Base-by-base conservation (phyloP, 2,797 vertebrate genomes). In the Thamnophis elegans region DNA sequence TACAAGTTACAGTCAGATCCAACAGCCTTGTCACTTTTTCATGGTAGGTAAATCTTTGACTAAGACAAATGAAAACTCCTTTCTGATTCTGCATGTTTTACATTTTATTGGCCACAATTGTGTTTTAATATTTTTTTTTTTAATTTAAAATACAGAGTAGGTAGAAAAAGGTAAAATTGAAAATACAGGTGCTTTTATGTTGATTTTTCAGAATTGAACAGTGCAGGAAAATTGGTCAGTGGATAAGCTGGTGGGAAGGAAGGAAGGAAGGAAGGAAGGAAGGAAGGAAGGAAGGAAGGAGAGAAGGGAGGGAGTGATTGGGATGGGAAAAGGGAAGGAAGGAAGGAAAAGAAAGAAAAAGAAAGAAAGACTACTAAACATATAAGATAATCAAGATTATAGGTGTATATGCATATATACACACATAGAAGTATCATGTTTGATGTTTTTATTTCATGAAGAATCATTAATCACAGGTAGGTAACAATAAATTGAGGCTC, bases 391-490 rank as follows among this genome's bases (percentile, higher is more conserved):
- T 7, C 22, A 51, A 90, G 62, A 95, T 85, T 32, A 59, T 95
- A 95, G 91, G 58, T 92, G 54, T 85, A 68, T 97, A 97, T 93
- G 92, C 94, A 93, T 85, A 93, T 95, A 92, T 97, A 97, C 93
- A 93, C 93, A 94, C 88, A 93, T 95, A 92, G 96, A n/a, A 8
- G 96, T 95, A 95, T 97, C 68, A 93, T 85, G 51, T 91, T 93
- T 93, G 92, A 91, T 91, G 96, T 93, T 98, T 97, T 97, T 94
- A 97, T 97, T 98, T 98, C 96, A 97, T 97, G 98, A 97, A 97
- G 97, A 97, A 95, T 97, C 82, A 96, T 97, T 97, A 96, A 97
- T 95, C 92, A 94, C 98, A 99, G 99, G 99, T 99, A 99, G 98
- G 99, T 99, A 98, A 97, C 94, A 96, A 96, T 98, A 97, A 96